Conservation (phyloP, 2,888 invertebrate genomes). For the Cataglyphis cursor region DNA sequence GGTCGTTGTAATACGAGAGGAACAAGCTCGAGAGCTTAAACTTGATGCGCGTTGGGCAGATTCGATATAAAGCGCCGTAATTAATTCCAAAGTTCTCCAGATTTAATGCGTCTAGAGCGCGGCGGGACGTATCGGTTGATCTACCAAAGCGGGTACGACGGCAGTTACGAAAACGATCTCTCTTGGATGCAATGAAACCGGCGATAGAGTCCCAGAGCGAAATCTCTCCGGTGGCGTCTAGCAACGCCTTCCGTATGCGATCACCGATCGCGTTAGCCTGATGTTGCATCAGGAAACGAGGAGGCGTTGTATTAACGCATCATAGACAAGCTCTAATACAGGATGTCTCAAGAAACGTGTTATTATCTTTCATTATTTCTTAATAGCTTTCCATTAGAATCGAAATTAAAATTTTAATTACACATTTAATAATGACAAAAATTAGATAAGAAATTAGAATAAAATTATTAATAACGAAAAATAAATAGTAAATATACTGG, state of each 20-base stretch:
- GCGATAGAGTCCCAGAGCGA: neutral
- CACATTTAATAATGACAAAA: neutral
- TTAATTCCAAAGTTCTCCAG: constrained; percentile 51
- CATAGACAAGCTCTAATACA: neutral
- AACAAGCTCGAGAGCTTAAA: constrained; percentile 16
- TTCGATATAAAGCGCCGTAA: constrained; percentile 52
- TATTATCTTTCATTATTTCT: neutral
- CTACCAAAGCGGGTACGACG: constrained; percentile 4
- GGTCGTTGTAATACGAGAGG: constrained; percentile 33
- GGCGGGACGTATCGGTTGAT: constrained; percentile 43
- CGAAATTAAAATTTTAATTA: neutral
- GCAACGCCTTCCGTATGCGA: constrained; percentile 35
- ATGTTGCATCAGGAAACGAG: constrained; percentile 4
- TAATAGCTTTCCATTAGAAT: neutral
- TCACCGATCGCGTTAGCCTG: constrained; percentile 36
- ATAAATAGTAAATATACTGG: neutral
- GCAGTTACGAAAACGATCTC: constrained; percentile 40
- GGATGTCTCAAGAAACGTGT: neutral
- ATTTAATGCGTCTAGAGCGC: constrained; percentile 47
- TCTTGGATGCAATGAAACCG: constrained; percentile 37
- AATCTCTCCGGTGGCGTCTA: constrained; percentile 30
- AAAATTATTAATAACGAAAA: neutral
- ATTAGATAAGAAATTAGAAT: neutral
- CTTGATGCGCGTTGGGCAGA: constrained; percentile 24
- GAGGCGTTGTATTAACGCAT: constrained; percentile 27